Percentiles rank a stretch among this genome's conserved stretches.
Conservation (phyloP, 2,113 vertebrate genomes). For the Coracopsis vasa region DNA sequence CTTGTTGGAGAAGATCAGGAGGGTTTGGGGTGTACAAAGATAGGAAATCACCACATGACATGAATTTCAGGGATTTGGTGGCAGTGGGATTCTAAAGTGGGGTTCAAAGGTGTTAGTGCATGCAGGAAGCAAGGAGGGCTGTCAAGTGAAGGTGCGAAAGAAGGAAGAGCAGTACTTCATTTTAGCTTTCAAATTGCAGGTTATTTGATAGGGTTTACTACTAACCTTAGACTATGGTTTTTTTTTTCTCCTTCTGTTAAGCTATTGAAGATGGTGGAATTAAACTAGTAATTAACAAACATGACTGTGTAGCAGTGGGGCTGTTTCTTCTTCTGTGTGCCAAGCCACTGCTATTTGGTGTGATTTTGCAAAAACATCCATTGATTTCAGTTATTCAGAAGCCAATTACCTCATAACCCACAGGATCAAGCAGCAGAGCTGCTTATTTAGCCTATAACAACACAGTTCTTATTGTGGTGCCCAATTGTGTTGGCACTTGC, state of each 20-base stretch:
- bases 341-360: conserved; percentile 3
- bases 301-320: background rate
- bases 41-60: background rate
- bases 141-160: background rate
- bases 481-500: background rate
- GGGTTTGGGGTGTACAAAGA: background rate
- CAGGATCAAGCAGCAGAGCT: conserved; percentile 3
- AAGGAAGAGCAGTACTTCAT: background rate
- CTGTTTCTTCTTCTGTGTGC: background rate
- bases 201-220: background rate
- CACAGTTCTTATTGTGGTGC: background rate
- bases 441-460: background rate
- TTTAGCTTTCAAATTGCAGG: conserved; percentile 6
- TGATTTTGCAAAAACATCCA: conserved; percentile 18
- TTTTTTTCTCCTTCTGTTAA: background rate
- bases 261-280: background rate
- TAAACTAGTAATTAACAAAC: conserved; percentile 17
- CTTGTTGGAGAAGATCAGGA: background rate
- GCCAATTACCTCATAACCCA: conserved; percentile 34
- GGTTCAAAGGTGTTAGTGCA: background rate
- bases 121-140: background rate
- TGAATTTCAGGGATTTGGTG: background rate
- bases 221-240: background rate
- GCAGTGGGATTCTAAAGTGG: background rate
- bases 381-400: conserved; percentile 39